A percentile compares a stretch with the other conserved stretches of the same genome.
phyloP scores from a whole-genome alignment of 2,888 invertebrate species.

The Latheticus oryzae region DNA sequence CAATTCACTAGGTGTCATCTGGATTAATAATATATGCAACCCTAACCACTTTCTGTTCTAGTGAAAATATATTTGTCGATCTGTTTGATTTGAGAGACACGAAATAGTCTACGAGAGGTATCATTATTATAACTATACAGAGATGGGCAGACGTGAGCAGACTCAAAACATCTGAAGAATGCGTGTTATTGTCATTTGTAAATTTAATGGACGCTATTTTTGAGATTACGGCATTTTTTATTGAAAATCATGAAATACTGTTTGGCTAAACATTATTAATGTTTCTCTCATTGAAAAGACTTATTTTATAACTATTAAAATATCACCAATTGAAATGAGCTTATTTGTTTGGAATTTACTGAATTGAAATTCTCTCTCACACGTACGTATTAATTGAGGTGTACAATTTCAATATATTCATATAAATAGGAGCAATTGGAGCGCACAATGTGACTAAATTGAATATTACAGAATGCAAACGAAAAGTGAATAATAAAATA shows the following conservation, averaged over 20 bases:
- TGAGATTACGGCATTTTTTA: slow-evolving; percentile 31
- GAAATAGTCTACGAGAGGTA: slow-evolving; percentile 54
- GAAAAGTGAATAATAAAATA: slow-evolving; percentile 60
- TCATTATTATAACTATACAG: slow-evolving; percentile 58
- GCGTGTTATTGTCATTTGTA: slow-evolving; percentile 45
- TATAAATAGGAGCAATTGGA: slow-evolving; percentile 59
- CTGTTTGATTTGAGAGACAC: slow-evolving; percentile 54
- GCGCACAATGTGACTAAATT: slow-evolving; percentile 60
- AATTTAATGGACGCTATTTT: slow-evolving; percentile 37
- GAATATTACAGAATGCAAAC: slow-evolving; percentile 59
- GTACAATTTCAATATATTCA: slow-evolving; percentile 60
- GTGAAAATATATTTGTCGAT: slow-evolving; percentile 27
- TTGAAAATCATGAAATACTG: slow-evolving; percentile 30
- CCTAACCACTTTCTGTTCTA: background rate
- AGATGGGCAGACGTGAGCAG: slow-evolving; percentile 56
- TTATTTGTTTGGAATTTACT: slow-evolving; percentile 51
- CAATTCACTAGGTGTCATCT: too few relatives aligned
- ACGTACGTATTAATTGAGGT: slow-evolving; percentile 58
- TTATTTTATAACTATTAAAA: slow-evolving; percentile 7
- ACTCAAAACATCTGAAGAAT: slow-evolving; percentile 56
- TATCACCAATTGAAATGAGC: slow-evolving; percentile 29
- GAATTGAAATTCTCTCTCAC: slow-evolving; percentile 49
- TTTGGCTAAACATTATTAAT: slow-evolving; percentile 16
- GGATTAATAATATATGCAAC: too few relatives aligned
- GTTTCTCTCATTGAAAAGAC: slow-evolving; percentile 15